These are phyloP conservation scores for Leptura quadrifasciata DNA, from an alignment of 2,888 invertebrate species.

Conservation along the genomic window DNA sequence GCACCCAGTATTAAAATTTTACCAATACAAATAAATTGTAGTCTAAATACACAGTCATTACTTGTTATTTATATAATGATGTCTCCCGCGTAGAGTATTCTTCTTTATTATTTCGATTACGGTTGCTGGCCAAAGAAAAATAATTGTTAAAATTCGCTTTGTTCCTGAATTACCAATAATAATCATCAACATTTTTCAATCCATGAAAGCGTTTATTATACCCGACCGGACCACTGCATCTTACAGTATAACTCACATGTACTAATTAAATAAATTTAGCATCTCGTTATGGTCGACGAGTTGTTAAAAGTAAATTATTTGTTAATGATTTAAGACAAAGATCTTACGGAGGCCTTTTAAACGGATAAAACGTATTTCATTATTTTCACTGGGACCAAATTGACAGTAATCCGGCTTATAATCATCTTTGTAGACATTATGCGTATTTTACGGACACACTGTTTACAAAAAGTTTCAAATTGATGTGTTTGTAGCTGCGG, in stretches of 20 bases:
- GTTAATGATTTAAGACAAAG: constrained; percentile 52
- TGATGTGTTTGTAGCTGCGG: not conserved
- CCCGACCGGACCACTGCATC: not conserved
- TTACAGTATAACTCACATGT: not conserved
- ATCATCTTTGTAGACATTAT: constrained; percentile 40
- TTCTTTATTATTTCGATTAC: constrained; percentile 2
- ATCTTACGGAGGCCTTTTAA: constrained; percentile 49
- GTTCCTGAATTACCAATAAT: not conserved
- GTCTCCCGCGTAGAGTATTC: too few relatives aligned
- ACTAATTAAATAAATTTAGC: constrained; percentile 46
- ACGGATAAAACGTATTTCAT: constrained; percentile 45
- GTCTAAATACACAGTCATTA: not conserved
- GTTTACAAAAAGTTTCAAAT: constrained; percentile 25
- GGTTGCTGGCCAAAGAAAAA: not conserved
- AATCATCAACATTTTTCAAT: not conserved
- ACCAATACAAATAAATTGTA: not conserved
- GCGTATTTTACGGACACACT: constrained; percentile 19
- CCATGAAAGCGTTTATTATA: not conserved
- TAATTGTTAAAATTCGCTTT: not conserved
- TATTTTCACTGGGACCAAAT: constrained; percentile 44
- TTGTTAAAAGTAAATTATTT: constrained; percentile 53
- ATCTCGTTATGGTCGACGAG: constrained; percentile 40
- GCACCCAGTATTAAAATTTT: too few relatives aligned
- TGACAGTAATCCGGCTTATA: constrained; percentile 55
- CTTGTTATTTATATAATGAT: not conserved